Evolutionary conservation across 2,113 vertebrate species (phyloP).

Genomic region (Dipodomys merriami): DNA sequence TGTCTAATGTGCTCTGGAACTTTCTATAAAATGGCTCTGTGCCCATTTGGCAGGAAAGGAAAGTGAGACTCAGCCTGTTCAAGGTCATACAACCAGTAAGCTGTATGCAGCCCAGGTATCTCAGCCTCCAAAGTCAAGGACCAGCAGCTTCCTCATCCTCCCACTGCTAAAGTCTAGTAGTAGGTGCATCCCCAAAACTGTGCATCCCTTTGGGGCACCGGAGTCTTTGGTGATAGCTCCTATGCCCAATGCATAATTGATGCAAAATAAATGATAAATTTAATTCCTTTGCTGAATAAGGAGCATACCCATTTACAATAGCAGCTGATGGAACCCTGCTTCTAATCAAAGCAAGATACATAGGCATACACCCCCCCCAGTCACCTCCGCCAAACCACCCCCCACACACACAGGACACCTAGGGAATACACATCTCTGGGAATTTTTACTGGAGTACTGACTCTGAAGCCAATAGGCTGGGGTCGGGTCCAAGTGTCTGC

Average conservation of each 20-base stretch:
- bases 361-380: neutral
- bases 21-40: neutral
- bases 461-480: neutral
- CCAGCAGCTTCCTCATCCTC: neutral
- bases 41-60: neutral
- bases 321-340: neutral
- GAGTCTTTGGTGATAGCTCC: neutral
- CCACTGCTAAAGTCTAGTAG: neutral
- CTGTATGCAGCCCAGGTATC: neutral
- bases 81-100: neutral
- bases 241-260: neutral
- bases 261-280: neutral
- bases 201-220: neutral
- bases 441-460: neutral
- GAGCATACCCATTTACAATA: neutral
- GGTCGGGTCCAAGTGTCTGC: neutral
- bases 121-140: neutral
- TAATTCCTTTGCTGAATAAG: neutral
- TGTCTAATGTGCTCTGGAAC: neutral
- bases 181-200: neutral
- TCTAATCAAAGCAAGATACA: neutral
- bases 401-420: neutral
- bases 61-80: neutral
- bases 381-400: neutral
- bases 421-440: neutral